Percentiles rank a stretch among this genome's conserved stretches.
Evolutionary conservation across 2,888 invertebrate genomes (phyloP).

Genomic region (Zhengitettix transpicula): DNA sequence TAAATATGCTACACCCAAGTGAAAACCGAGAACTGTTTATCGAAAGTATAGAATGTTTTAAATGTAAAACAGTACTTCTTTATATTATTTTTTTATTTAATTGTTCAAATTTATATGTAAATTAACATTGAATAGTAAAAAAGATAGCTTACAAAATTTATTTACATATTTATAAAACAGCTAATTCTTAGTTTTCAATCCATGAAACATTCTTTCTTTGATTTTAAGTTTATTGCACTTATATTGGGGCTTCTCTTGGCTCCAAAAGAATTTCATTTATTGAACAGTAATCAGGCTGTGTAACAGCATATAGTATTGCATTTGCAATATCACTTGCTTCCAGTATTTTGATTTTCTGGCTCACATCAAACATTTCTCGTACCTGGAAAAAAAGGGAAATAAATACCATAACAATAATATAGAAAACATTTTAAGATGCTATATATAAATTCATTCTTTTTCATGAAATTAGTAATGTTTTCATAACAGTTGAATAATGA

Average conservation of each 20-base stretch:
- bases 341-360: conserved; percentile 12
- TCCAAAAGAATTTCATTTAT: conserved; percentile 18
- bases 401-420: no score
- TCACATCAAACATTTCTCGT: neutral
- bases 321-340: conserved; percentile 16
- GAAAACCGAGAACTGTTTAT: no score
- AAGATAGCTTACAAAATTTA: neutral
- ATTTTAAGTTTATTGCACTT: neutral
- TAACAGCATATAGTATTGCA: conserved; percentile 16
- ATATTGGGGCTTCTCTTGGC: conserved; percentile 16
- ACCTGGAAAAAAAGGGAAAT: conserved; percentile 3
- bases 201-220: neutral
- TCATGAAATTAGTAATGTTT: no score
- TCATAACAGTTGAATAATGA: no score
- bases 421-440: no score
- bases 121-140: no score
- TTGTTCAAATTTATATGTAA: no score
- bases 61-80: no score
- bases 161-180: neutral
- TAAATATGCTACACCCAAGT: no score
- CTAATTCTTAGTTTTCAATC: neutral
- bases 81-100: no score
- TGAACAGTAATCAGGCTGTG: conserved; percentile 16
- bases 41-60: no score
- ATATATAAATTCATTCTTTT: no score